Conservation (phyloP, 2,888 invertebrate species). For the Sinopyrophorus schimmeli region DNA sequence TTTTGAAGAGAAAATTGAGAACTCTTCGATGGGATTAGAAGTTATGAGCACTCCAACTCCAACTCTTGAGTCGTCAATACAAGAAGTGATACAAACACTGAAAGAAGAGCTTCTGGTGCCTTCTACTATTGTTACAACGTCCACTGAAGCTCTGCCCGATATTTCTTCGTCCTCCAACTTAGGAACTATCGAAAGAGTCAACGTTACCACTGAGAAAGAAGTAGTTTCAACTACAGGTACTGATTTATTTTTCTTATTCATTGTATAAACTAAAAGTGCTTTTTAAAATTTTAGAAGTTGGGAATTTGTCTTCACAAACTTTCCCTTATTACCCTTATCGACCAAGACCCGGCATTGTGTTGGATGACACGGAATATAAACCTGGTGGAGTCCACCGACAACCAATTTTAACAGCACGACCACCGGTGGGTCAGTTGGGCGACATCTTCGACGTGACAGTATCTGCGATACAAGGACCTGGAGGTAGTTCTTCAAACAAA, state of each 20-base stretch:
- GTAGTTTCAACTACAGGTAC: not conserved
- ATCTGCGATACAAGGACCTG: conserved; percentile 84
- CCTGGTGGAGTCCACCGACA: conserved; percentile 60
- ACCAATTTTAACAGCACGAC: conserved; percentile 51
- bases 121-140: conserved; percentile 43
- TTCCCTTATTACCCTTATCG: conserved; percentile 66
- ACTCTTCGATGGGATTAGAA: not conserved
- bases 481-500: conserved; percentile 59
- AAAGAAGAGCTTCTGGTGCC: conserved; percentile 34
- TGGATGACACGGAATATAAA: conserved; percentile 82
- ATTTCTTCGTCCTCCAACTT: conserved; percentile 9
- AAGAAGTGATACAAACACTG: conserved; percentile 47
- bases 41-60: conserved; percentile 46
- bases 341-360: conserved; percentile 81
- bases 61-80: conserved; percentile 54
- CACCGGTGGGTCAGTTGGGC: conserved; percentile 62
- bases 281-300: not conserved
- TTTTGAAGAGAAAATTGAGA: not conserved
- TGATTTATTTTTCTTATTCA: not conserved
- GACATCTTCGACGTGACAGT: conserved; percentile 89
- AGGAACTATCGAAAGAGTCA: conserved; percentile 20
- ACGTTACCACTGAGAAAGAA: conserved; percentile 2
- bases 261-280: not conserved
- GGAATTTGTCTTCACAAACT: too few relatives aligned
- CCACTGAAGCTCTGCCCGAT: conserved; percentile 54